Conservation (phyloP, 2,797 vertebrate genomes). For the Sparidentex hasta region DNA sequence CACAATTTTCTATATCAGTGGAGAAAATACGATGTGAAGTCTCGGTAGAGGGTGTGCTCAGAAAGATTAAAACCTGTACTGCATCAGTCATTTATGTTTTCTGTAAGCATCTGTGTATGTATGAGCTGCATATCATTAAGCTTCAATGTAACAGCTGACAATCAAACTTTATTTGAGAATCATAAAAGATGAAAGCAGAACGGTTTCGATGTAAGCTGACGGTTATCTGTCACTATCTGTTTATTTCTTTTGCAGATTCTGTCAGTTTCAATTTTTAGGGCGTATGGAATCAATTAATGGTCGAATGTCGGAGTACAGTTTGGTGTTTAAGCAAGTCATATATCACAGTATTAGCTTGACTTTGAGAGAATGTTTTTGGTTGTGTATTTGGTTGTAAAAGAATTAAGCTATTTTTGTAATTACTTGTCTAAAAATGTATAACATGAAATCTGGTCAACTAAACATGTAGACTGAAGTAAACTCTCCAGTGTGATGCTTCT, state of each 20-base stretch:
- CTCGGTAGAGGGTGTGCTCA: not conserved
- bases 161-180: constrained; percentile 25
- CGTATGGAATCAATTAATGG: constrained; percentile 39
- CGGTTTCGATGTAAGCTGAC: constrained; percentile 56
- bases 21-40: not conserved
- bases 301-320: constrained; percentile 61
- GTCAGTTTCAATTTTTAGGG: constrained; percentile 61
- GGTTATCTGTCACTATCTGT: constrained; percentile 72
- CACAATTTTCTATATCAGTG: constrained; percentile 10
- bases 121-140: constrained; percentile 29
- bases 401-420: constrained; percentile 87
- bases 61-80: constrained; percentile 17
- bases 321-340: constrained; percentile 60
- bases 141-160: constrained; percentile 1
- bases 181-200: constrained; percentile 6
- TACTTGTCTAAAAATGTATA: constrained; percentile 77
- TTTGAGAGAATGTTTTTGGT: constrained; percentile 73
- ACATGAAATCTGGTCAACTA: constrained; percentile 76
- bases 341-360: constrained; percentile 76
- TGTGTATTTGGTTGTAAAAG: constrained; percentile 84
- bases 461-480: constrained; percentile 81
- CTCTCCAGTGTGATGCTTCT: constrained; percentile 39
- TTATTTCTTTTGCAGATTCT: constrained; percentile 81
- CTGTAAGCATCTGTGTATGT: not conserved
- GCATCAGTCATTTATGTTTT: constrained; percentile 1